These are phyloP conservation scores for Drosophila ohnishii DNA, from an alignment of 1,140 invertebrate species.

Conservation along the genomic window DNA sequence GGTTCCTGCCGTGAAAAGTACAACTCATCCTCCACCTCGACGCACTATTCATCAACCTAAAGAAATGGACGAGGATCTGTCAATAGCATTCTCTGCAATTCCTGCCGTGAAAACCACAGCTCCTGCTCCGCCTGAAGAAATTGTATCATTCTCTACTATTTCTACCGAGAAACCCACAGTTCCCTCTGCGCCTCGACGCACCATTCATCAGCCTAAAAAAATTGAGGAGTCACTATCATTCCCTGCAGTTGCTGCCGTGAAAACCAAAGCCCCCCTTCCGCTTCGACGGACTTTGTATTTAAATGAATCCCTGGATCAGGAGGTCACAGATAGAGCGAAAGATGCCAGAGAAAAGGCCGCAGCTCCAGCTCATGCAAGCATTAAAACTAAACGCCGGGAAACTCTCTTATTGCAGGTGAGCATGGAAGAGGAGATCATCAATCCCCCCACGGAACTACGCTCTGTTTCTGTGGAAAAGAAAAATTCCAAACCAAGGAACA, in stretches of 20 bases:
- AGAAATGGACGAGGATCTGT: conserved; percentile 6
- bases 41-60: neutral
- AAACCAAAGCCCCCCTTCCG: neutral
- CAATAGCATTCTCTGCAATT: neutral
- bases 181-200: neutral
- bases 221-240: neutral
- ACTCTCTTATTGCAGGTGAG: conserved; percentile 36
- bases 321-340: neutral
- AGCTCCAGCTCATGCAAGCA: neutral
- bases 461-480: neutral
- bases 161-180: no score
- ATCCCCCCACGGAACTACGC: conserved; percentile 6
- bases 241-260: neutral
- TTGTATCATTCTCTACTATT: neutral
- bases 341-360: neutral
- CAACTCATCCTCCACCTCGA: neutral
- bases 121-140: neutral
- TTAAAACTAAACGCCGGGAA: conserved; percentile 16
- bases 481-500: neutral
- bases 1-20: no score
- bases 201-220: neutral
- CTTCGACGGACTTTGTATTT: neutral
- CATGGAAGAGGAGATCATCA: conserved; percentile 46
- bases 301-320: neutral
- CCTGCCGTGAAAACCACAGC: neutral